Evolutionary conservation across 2,797 vertebrate species (phyloP).

Genomic region (Chelon auratus): DNA sequence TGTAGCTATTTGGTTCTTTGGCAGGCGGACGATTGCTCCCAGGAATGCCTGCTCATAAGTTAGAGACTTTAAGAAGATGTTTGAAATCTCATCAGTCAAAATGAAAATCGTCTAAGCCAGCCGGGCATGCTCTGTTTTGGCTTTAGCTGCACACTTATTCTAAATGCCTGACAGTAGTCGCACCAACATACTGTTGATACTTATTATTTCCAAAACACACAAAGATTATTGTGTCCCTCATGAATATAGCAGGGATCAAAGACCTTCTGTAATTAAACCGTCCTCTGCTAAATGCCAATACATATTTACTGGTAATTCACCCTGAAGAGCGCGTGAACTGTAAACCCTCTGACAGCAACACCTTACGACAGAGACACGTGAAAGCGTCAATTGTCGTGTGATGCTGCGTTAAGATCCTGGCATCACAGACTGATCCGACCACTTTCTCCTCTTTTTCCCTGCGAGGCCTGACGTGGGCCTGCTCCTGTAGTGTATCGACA

Average conservation of each 20-base stretch:
- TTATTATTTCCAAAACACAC: slow-evolving; percentile 70
- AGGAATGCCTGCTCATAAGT: slow-evolving; percentile 5
- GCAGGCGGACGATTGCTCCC: slow-evolving; percentile 33
- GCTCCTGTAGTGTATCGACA: slow-evolving; percentile 55
- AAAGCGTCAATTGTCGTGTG: not conserved
- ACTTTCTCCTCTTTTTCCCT: slow-evolving; percentile 9
- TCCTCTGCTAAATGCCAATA: slow-evolving; percentile 45
- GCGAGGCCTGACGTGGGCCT: slow-evolving; percentile 26
- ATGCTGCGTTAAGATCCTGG: not conserved
- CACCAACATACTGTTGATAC: slow-evolving; percentile 47
- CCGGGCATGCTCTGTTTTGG: slow-evolving; percentile 1
- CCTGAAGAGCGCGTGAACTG: slow-evolving; percentile 20
- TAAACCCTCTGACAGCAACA: slow-evolving; percentile 6
- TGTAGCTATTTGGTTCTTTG: slow-evolving; percentile 49
- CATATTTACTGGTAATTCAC: slow-evolving; percentile 62
- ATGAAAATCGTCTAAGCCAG: slow-evolving; percentile 20
- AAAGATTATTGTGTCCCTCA: slow-evolving; percentile 17
- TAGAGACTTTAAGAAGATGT: slow-evolving; percentile 33
- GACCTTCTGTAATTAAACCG: slow-evolving; percentile 15
- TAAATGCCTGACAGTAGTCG: slow-evolving; percentile 20
- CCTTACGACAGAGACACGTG: not conserved
- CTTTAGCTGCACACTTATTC: not conserved
- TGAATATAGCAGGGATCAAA: slow-evolving; percentile 47
- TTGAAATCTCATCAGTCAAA: slow-evolving; percentile 38
- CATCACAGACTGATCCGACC: not conserved